Conservation (phyloP, 2,888 invertebrate species). For the Diabrotica balteata region DNA sequence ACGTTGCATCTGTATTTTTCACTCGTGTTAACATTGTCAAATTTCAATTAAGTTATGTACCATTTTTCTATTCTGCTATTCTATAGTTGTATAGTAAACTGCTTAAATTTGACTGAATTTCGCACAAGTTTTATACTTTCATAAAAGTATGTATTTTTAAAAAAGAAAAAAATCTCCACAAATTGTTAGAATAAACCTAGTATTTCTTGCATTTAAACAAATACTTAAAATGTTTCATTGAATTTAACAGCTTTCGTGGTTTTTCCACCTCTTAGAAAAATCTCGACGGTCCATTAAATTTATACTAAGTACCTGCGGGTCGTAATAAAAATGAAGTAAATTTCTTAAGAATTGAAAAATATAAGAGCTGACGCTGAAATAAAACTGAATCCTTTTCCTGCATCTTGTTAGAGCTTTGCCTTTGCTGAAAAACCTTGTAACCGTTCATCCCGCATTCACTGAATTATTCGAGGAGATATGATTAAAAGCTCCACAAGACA, state of each 20-base stretch:
- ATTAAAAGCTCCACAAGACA: conserved; percentile 55
- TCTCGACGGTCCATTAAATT: neutral
- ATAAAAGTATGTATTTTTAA: too few species aligned
- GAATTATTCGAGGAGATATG: conserved; percentile 53
- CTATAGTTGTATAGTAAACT: too few species aligned
- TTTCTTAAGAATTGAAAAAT: conserved; percentile 10
- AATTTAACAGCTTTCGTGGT: neutral
- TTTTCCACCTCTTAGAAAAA: neutral
- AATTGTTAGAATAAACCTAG: too few species aligned
- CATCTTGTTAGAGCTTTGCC: conserved; percentile 45
- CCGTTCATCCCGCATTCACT: conserved; percentile 48
- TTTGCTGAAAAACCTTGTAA: conserved; percentile 45
- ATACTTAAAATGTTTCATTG: too few species aligned
- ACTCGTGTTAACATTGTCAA: too few species aligned
- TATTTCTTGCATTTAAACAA: too few species aligned
- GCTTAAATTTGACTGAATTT: too few species aligned
- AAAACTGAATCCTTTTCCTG: conserved; percentile 43
- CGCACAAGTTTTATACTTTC: too few species aligned
- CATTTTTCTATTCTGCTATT: too few species aligned
- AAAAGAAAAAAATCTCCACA: too few species aligned
- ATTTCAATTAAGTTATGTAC: too few species aligned
- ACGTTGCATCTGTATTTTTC: too few species aligned
- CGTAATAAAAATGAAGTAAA: conserved; percentile 7
- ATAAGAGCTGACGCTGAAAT: conserved; percentile 10
- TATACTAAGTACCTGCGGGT: neutral